phyloP scores from a whole-genome alignment of 2,113 vertebrate species.

The Antechinus stuartii region DNA sequence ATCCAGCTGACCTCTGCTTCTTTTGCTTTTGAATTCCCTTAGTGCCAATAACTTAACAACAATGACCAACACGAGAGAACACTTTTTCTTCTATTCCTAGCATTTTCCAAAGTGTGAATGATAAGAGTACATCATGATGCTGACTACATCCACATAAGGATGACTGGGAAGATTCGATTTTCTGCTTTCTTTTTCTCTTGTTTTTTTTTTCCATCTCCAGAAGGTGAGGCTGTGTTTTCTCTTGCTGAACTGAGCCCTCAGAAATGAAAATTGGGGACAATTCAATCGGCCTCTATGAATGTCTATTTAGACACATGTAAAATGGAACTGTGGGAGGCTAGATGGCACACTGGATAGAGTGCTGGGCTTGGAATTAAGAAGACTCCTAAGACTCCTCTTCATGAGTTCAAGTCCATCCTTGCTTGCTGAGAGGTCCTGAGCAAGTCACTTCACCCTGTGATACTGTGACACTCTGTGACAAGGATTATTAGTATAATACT shows the following conservation, averaged over 20 bases:
- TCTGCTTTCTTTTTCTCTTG: neutral
- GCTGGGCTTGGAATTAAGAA: no score
- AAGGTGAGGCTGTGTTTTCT: neutral
- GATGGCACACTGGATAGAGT: no score
- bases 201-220: neutral
- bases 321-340: neutral
- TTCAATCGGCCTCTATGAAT: neutral
- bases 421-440: no score
- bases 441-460: no score
- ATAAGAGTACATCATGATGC: constrained; percentile 67
- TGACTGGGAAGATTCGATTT: neutral
- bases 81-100: constrained; percentile 20
- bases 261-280: neutral
- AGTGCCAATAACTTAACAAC: constrained; percentile 62
- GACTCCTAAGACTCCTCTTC: no score
- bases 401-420: no score
- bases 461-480: no score
- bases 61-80: neutral
- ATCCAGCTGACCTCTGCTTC: constrained; percentile 73
- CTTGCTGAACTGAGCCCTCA: neutral
- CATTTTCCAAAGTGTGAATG: constrained; percentile 57
- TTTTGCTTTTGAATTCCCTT: constrained; percentile 68
- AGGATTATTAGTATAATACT: no score
- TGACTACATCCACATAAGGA: constrained; percentile 2
- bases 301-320: constrained; percentile 1